Percentiles rank a stretch among this genome's conserved stretches.
Conservation (phyloP, 2,113 vertebrate species). For the Chaetodon auriga region DNA sequence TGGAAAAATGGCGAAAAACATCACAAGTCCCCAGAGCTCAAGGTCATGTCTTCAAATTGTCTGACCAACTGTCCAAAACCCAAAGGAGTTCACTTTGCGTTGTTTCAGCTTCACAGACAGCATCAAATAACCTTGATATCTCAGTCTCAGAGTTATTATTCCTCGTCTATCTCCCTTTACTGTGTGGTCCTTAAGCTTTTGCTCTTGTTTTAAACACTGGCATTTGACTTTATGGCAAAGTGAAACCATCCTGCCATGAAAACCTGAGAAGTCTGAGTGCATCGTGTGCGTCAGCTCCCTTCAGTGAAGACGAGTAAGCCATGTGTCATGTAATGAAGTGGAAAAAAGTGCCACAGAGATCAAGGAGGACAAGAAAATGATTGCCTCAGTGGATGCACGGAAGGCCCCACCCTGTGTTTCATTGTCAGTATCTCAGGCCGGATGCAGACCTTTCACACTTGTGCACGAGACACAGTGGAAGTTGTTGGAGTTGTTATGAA, state of each 20-base stretch:
- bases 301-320: neutral
- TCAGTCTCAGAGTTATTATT: neutral
- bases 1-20: neutral
- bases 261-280: neutral
- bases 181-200: neutral
- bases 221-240: neutral
- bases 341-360: neutral
- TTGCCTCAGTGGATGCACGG: conserved; percentile 26
- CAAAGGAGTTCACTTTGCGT: neutral
- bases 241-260: neutral
- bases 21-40: neutral
- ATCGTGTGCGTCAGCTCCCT: neutral
- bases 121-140: neutral
- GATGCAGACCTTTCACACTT: conserved; percentile 76
- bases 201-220: neutral
- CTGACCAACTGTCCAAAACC: neutral
- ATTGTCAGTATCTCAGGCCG: conserved; percentile 65
- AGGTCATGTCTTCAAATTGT: neutral
- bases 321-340: conserved; percentile 8
- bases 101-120: neutral
- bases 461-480: conserved; percentile 51
- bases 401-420: conserved; percentile 56
- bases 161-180: neutral
- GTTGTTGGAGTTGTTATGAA: conserved; percentile 52
- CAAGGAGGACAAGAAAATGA: conserved; percentile 21